Percentiles rank a stretch among this genome's conserved stretches.
Conservation (phyloP, 2,113 vertebrate genomes). For the Scomber scombrus region DNA sequence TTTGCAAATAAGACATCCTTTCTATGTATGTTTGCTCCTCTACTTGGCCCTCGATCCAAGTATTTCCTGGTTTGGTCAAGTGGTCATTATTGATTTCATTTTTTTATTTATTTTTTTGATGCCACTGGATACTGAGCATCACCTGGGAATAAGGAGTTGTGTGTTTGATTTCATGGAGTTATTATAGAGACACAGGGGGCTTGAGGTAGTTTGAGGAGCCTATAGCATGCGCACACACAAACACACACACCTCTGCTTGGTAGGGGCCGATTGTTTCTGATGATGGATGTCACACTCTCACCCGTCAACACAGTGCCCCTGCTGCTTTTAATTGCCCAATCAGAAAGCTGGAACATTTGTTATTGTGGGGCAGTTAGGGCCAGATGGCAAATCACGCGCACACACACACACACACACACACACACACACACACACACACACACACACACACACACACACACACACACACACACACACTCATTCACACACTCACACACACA, state of each 20-base stretch:
- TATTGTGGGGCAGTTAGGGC: conserved; percentile 80
- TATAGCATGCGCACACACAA: conserved; percentile 33
- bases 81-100: conserved; percentile 65
- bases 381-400: conserved; percentile 70
- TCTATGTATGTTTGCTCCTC: background rate
- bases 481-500: background rate
- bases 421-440: conserved; percentile 4
- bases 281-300: conserved; percentile 83
- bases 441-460: background rate
- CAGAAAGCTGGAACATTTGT: conserved; percentile 82
- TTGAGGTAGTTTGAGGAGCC: conserved; percentile 58
- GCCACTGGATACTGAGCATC: conserved; percentile 63
- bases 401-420: conserved; percentile 7
- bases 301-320: conserved; percentile 78
- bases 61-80: conserved; percentile 68
- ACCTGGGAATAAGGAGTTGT: conserved; percentile 74
- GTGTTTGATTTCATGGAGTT: conserved; percentile 79
- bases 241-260: conserved; percentile 49
- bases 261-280: conserved; percentile 78
- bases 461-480: background rate
- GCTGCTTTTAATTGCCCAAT: conserved; percentile 85
- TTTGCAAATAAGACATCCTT: conserved; percentile 12
- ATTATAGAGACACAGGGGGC: conserved; percentile 75
- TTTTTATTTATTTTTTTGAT: conserved; percentile 26
- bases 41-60: conserved; percentile 32